Base-by-base conservation (phyloP, 53 echinoderm and acorn worm genomes). In the Zoroaster sp. region DNA sequence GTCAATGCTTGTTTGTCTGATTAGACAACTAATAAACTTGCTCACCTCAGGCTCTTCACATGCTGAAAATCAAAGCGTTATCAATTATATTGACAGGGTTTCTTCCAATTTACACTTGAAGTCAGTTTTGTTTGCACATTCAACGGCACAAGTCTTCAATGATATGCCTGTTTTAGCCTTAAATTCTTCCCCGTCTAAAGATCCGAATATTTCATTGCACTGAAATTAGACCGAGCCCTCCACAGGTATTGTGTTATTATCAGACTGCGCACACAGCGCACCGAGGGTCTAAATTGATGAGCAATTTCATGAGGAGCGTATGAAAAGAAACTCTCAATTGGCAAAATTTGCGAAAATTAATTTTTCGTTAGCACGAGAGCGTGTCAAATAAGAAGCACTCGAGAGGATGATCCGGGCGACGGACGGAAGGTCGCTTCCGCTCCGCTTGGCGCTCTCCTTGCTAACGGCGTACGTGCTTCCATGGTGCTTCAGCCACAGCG, bases 321-420 rank as follows among this genome's bases (percentile, higher is more conserved):
- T 40, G 41, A 66, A 67, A 67, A 74, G 42, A 74, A 23, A 74
- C 47, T 41, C 68, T 68, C 82, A 82, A 82, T 82, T 82, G 82
- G 82, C 82, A 82, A 66, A 82, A 82, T 82, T 82, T 82, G 82
- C 82, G 82, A 82, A 82, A 82, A 82, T 82, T 82, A 82, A 82
- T 82, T 82, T 82, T 82, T 82, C 82, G 82, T 82, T 82, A 82
- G 82, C 82, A 40, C 47, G 82, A 82, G 82, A 82, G 82, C 82
- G 82, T 82, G 82, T 82, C 82, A 82, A 82, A 82, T 82, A 82
- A 82, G 82, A 43, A 32, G 82, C 82, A 82, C 82, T 82, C 41
- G 32, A 82, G 69, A 66, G 68, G 43, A 42, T 82, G 82, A 82
- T 82, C 82, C 82, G 68, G 68, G 68, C 68, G 82, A 68, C 82